phyloP scores from a whole-genome alignment of 2,113 vertebrate species.

The Spilogale gracilis region DNA sequence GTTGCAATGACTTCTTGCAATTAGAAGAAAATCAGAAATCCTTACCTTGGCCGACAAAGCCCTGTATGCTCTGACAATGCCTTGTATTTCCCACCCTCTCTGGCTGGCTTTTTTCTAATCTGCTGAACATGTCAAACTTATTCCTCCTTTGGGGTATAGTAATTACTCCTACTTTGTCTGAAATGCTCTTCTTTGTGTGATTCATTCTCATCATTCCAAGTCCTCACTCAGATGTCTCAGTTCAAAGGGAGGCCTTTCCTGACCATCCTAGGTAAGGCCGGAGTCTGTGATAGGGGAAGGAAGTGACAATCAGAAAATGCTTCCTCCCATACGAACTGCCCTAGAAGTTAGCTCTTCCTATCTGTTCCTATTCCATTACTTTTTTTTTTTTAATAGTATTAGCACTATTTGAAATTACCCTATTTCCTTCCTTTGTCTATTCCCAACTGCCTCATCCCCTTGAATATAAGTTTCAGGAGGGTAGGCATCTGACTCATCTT shows the following conservation, averaged over 20 bases:
- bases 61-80: neutral
- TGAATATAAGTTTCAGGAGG: neutral
- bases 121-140: neutral
- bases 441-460: neutral
- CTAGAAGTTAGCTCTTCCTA: neutral
- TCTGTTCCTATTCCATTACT: neutral
- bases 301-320: neutral
- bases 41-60: neutral
- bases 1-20: neutral
- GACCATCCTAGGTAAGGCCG: neutral
- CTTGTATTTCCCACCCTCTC: too few species aligned
- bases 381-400: too few species aligned
- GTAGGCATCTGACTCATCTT: neutral
- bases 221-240: neutral
- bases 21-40: neutral
- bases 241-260: neutral
- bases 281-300: neutral
- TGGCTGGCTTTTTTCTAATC: neutral
- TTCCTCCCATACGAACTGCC: neutral
- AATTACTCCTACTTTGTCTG: neutral
- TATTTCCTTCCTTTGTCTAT: neutral
- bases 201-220: neutral
- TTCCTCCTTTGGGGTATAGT: neutral
- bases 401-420: neutral
- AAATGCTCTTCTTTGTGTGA: neutral